Conservation (phyloP, 2,888 invertebrate genomes). For the Xestoiulus laeticollis region DNA sequence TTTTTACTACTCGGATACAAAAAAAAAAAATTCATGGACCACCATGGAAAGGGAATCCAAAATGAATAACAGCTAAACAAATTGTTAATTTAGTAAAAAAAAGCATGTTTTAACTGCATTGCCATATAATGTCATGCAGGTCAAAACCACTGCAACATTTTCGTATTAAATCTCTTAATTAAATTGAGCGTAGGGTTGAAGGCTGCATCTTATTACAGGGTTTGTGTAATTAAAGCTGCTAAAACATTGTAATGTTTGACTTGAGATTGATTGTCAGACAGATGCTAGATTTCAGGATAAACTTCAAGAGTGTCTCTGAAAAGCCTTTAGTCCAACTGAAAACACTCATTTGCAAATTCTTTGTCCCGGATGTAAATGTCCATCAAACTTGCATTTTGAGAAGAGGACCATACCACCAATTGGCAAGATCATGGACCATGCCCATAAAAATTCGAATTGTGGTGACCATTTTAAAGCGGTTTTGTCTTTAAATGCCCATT, state of each 20-base stretch:
- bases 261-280: constrained; percentile 28
- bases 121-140: neutral
- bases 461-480: neutral
- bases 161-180: constrained; percentile 13
- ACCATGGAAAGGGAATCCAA: neutral
- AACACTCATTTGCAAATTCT: constrained; percentile 8
- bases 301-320: neutral
- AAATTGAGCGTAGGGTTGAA: neutral
- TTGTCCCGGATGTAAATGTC: neutral
- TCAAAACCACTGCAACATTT: neutral
- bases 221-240: neutral
- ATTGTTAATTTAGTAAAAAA: constrained; percentile 20
- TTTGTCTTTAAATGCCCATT: constrained; percentile 1
- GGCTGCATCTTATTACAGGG: neutral
- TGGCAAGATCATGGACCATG: neutral
- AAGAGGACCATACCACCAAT: neutral
- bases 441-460: neutral
- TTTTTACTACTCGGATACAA: neutral
- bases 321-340: neutral
- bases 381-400: neutral
- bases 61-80: constrained; percentile 4
- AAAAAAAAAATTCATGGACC: constrained; percentile 35
- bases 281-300: constrained; percentile 5
- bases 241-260: neutral
- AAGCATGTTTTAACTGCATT: neutral